These are phyloP conservation scores for Pogoniulus pusillus DNA, from an alignment of 2,797 vertebrate species.

Conservation along the genomic window DNA sequence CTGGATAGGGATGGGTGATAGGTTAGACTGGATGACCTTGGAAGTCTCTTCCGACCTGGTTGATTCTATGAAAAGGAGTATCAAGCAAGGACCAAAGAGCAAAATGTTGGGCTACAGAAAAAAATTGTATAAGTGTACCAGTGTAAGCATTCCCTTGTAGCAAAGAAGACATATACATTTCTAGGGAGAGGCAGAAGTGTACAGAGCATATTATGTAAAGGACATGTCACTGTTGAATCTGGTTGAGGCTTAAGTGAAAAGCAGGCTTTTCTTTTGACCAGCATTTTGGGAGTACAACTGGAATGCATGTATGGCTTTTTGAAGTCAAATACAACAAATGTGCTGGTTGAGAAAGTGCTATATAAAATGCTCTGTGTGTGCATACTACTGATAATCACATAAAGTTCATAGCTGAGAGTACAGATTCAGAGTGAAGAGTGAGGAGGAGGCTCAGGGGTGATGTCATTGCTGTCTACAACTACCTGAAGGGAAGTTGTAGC, in stretches of 20 bases:
- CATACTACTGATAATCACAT: not conserved
- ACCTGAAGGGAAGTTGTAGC: too few relatives aligned
- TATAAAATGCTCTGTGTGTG: not conserved
- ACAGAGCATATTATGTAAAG: not conserved
- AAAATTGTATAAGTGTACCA: not conserved
- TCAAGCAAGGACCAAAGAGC: not conserved
- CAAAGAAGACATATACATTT: not conserved
- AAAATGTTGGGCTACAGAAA: not conserved
- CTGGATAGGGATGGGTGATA: too few relatives aligned
- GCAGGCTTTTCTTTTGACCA: not conserved
- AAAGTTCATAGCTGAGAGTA: not conserved
- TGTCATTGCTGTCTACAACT: too few relatives aligned
- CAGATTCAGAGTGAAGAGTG: not conserved
- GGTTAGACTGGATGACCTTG: too few relatives aligned
- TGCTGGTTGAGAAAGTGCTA: not conserved
- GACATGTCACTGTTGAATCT: not conserved
- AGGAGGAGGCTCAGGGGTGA: too few relatives aligned
- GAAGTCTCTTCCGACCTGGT: too few relatives aligned
- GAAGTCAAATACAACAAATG: not conserved
- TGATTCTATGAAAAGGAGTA: not conserved
- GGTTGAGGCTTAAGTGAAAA: not conserved
- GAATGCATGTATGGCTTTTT: not conserved
- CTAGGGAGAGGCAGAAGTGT: not conserved
- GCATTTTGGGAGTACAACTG: not conserved
- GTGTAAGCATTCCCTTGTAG: not conserved